Percentiles rank a stretch among this genome's conserved stretches.
These are phyloP conservation scores for Hypolimnas misippus DNA, from an alignment of 2,888 invertebrate genomes.

Conservation along the genomic window DNA sequence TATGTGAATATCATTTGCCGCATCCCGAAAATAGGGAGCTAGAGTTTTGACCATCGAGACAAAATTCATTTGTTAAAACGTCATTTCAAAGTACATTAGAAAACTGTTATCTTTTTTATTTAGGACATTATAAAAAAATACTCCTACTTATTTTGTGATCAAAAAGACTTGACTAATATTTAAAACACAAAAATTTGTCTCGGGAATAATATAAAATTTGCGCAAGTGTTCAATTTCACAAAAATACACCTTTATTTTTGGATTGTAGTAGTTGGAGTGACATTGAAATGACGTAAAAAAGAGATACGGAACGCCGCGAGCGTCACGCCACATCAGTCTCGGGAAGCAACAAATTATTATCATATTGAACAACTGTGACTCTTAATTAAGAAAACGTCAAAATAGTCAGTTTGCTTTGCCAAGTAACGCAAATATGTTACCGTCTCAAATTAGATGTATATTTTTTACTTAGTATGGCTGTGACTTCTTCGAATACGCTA, in stretches of 20 bases:
- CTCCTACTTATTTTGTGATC: slow-evolving; percentile 12
- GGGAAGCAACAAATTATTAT: slow-evolving; percentile 55
- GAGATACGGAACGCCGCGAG: slow-evolving; percentile 49
- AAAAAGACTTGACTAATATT: slow-evolving; percentile 23
- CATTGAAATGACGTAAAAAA: slow-evolving; percentile 59
- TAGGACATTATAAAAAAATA: not conserved
- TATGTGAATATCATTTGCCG: too few relatives aligned
- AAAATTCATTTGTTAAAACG: too few relatives aligned
- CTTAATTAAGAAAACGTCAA: slow-evolving; percentile 41
- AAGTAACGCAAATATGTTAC: slow-evolving; percentile 31
- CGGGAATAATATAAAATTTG: slow-evolving; percentile 9
- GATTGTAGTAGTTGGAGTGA: slow-evolving; percentile 55
- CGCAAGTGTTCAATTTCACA: slow-evolving; percentile 16
- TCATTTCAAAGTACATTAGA: not conserved
- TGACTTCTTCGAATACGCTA: not conserved
- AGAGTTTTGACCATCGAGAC: too few relatives aligned
- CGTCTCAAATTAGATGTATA: slow-evolving; percentile 4
- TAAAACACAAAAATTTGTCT: slow-evolving; percentile 26
- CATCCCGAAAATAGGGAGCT: too few relatives aligned
- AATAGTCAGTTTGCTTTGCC: slow-evolving; percentile 38
- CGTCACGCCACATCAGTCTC: slow-evolving; percentile 59
- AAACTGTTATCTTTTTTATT: not conserved
- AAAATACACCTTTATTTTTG: slow-evolving; percentile 41
- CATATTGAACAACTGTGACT: slow-evolving; percentile 38
- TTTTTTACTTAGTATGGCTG: slow-evolving; percentile 1